Base-by-base conservation (phyloP, 2,113 vertebrate species). In the Motacilla alba region DNA sequence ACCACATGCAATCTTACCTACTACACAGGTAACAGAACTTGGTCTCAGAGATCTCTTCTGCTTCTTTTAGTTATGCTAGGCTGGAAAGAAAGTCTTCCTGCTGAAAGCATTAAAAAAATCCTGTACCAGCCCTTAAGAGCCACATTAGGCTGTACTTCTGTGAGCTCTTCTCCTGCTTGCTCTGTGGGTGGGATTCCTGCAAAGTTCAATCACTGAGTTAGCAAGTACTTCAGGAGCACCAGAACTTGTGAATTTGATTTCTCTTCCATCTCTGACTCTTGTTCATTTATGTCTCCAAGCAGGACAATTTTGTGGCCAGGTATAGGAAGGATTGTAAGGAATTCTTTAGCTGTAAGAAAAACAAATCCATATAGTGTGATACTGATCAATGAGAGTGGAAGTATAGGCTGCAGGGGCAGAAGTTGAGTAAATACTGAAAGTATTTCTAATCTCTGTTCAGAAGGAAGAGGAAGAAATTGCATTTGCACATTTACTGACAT, bases 381-480 rank as follows among this genome's bases (percentile, higher is more conserved):
- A 37, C 13, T 46, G 23, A 15, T 63, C 26, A 58, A 2, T 41
- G 43, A 56, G 39, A 70, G 20, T 58, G 24, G 60, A 70, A 24
- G 6, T 15, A 11, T 23, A 66, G 56, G 39, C 35, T 72, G 23
- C 35, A 90, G 33, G 39, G 72, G 53, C 28, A 76, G 44, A 63
- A 83, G 43, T 15, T 31, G 24, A 74, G 44, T 20, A 85, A 88
- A 85, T 53, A 39, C 15, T 27, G 11, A 24, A 41, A 59, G 9
- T 55, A 60, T 69, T 95, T 81, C 35, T 77, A 33, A 78, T 52
- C 79, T 66, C 31, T 88, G 13, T 21, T 92, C 37, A 75, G 60
- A 88, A 82, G 19, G 37, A 76, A 22, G 31, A 52, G 41, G 53
- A 77, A 47, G 28, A 73, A 43, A 8, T 46, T 67, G 19, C 9